Evolutionary conservation across 2,113 vertebrate species (phyloP).

Genomic region (Sardina pilchardus): DNA sequence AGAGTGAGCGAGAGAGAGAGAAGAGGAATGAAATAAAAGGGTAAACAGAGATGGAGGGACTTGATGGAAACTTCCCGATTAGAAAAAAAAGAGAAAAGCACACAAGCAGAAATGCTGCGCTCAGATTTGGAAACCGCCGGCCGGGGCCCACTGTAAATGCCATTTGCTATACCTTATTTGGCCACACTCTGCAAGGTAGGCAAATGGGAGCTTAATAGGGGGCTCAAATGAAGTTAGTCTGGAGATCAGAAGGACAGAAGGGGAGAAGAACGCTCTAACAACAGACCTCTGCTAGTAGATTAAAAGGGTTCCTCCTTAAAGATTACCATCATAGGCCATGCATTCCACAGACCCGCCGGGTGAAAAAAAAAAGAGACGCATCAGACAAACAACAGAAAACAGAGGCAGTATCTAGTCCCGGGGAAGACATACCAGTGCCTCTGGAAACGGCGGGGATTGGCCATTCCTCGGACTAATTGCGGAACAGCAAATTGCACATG

Average conservation of each 20-base stretch:
- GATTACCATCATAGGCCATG: conserved; percentile 54
- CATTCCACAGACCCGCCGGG: conserved; percentile 46
- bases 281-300: conserved; percentile 51
- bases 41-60: conserved; percentile 27
- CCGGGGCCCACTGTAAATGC: conserved; percentile 51
- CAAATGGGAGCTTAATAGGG: conserved; percentile 23
- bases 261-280: conserved; percentile 43
- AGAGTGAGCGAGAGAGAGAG: background rate
- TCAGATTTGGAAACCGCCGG: conserved; percentile 43
- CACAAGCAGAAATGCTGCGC: conserved; percentile 30
- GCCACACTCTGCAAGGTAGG: conserved; percentile 33
- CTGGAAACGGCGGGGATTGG: background rate
- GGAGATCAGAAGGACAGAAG: conserved; percentile 32
- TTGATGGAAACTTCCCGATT: conserved; percentile 61
- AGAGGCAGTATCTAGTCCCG: conserved; percentile 36
- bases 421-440: background rate
- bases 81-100: conserved; percentile 48
- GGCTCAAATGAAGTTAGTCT: conserved; percentile 29
- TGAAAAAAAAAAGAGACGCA: conserved; percentile 56
- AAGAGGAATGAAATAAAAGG: conserved; percentile 6
- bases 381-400: conserved; percentile 46
- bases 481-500: background rate
- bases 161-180: conserved; percentile 42
- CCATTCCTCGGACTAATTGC: background rate
- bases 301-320: conserved; percentile 47